Percentiles rank a stretch among this genome's conserved stretches.
Conservation (phyloP, 2,113 vertebrate species). For the Seriola quinqueradiata region DNA sequence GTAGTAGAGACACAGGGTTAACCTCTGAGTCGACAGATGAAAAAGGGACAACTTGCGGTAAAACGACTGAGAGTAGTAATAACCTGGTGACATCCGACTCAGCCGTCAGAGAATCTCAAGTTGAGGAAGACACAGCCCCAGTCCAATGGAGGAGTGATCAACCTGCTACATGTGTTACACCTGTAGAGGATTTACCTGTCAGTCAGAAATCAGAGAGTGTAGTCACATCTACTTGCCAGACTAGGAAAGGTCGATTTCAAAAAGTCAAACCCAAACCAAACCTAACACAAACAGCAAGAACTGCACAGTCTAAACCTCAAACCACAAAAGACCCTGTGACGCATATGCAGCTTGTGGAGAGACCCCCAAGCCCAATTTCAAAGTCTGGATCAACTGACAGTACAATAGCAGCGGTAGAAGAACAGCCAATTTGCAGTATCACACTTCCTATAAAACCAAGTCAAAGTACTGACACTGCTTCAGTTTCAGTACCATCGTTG, state of each 20-base stretch:
- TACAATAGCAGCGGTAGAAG: background rate
- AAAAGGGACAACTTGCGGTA: background rate
- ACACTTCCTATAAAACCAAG: background rate
- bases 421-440: conserved; percentile 1
- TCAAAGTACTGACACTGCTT: background rate
- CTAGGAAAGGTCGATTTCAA: background rate
- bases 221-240: background rate
- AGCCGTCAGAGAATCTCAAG: conserved; percentile 3
- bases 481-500: background rate
- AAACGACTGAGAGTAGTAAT: conserved; percentile 6
- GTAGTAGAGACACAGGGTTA: conserved; percentile 12
- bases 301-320: background rate
- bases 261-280: conserved; percentile 55
- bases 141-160: background rate
- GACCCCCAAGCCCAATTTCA: background rate
- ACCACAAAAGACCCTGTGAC: background rate
- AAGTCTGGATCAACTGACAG: background rate
- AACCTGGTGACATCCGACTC: background rate
- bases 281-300: conserved; percentile 26
- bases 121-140: background rate
- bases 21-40: conserved; percentile 16
- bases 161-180: background rate
- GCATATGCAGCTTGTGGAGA: background rate
- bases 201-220: conserved; percentile 1
- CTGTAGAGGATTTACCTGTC: conserved; percentile 8